Evolutionary conservation across 1,140 invertebrate genomes (phyloP).

Genomic region (Trichoplusia ni): DNA sequence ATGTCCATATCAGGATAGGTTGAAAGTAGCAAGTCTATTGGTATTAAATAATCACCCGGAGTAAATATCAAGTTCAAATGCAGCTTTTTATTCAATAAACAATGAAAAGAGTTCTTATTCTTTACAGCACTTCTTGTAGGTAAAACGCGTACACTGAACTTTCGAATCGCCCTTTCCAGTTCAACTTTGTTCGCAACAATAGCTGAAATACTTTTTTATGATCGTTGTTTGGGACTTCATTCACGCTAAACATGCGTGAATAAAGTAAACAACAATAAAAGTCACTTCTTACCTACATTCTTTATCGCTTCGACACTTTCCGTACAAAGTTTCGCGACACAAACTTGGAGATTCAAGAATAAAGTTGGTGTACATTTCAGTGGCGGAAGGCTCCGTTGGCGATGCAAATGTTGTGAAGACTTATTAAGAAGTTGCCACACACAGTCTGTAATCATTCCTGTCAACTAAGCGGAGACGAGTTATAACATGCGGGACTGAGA

Average conservation of each 20-base stretch:
- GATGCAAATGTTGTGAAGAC: constrained; percentile 73
- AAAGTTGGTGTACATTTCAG: constrained; percentile 63
- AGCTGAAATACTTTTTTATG: constrained; percentile 15
- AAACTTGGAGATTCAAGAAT: constrained; percentile 52
- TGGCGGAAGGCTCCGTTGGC: constrained; percentile 45
- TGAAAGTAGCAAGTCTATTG: too few relatives aligned
- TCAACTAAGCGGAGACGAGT: constrained; percentile 46
- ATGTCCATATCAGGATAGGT: too few relatives aligned
- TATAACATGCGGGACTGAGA: constrained; percentile 43
- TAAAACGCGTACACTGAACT: neutral
- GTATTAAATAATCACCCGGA: too few relatives aligned
- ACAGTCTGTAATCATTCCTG: constrained; percentile 70
- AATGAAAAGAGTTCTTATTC: too few relatives aligned
- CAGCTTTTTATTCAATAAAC: too few relatives aligned
- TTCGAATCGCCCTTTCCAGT: constrained; percentile 6
- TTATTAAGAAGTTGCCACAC: constrained; percentile 74
- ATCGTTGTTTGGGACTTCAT: constrained; percentile 4
- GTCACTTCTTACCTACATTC: constrained; percentile 6
- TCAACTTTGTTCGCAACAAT: constrained; percentile 15
- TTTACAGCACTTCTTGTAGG: too few relatives aligned
- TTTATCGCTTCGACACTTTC: constrained; percentile 30
- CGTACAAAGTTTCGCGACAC: constrained; percentile 39
- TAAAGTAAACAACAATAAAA: constrained; percentile 23
- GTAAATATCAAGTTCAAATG: too few relatives aligned
- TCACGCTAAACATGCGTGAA: constrained; percentile 12